phyloP scores from a whole-genome alignment of 2,888 invertebrate genomes.

The Lepidocyrtoides sp. region DNA sequence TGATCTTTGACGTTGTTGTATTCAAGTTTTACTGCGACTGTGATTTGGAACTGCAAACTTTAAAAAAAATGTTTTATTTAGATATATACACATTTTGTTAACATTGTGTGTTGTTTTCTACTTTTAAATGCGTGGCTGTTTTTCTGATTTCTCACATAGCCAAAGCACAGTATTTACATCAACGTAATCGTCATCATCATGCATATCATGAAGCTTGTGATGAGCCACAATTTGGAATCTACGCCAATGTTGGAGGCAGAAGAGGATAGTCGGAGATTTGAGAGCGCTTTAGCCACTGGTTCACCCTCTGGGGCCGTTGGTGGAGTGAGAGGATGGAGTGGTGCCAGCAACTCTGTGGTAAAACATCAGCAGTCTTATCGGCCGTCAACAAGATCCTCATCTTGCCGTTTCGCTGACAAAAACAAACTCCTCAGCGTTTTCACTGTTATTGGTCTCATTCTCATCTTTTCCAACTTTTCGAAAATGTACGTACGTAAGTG shows the following conservation, averaged over 20 bases:
- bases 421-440: constrained; percentile 77
- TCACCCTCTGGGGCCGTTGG: constrained; percentile 75
- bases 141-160: neutral
- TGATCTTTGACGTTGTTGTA: constrained; percentile 40
- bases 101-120: neutral
- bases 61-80: neutral
- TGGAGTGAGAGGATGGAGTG: constrained; percentile 74
- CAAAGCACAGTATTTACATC: neutral
- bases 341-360: constrained; percentile 74
- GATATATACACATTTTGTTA: neutral
- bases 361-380: constrained; percentile 76
- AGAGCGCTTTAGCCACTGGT: constrained; percentile 40
- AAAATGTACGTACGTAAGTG: constrained; percentile 73
- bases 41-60: neutral
- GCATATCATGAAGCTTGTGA: constrained; percentile 74
- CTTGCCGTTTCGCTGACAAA: constrained; percentile 72
- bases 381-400: constrained; percentile 74
- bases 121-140: constrained; percentile 1
- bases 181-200: constrained; percentile 36
- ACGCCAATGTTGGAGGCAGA: constrained; percentile 45
- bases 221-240: constrained; percentile 59
- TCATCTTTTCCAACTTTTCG: constrained; percentile 78
- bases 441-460: constrained; percentile 74
- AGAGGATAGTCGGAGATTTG: neutral
- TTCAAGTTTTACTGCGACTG: neutral